Conservation (phyloP, 2,888 invertebrate species). For the Lasius fuliginosus region DNA sequence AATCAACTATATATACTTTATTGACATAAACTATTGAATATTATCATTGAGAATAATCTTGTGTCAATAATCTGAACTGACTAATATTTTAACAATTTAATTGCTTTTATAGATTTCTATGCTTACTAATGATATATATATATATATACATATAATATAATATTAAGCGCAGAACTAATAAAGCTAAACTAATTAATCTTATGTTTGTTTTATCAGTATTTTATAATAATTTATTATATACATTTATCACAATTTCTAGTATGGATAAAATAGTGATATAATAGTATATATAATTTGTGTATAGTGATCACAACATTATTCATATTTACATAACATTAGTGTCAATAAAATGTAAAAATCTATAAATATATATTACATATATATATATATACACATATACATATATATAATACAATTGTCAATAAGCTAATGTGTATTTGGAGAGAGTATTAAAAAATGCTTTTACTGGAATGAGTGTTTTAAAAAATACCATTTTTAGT, state of each 20-base stretch:
- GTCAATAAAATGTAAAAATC: not conserved
- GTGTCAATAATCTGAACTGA: not conserved
- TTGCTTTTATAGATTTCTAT: not conserved
- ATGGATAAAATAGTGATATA: not conserved
- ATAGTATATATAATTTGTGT: not conserved
- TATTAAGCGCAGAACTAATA: too few relatives aligned
- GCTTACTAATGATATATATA: too few relatives aligned
- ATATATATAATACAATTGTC: not conserved
- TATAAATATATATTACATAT: not conserved
- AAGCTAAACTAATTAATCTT: not conserved
- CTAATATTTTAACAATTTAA: not conserved
- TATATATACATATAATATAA: too few relatives aligned
- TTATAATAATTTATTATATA: not conserved
- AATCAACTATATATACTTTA: not conserved
- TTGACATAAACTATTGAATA: not conserved
- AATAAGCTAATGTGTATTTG: not conserved
- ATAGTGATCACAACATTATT: not conserved
- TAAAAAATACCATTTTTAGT: slow-evolving; percentile 32
- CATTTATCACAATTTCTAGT: not conserved
- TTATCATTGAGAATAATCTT: not conserved
- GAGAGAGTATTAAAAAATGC: not conserved
- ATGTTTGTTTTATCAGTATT: not conserved
- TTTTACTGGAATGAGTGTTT: not conserved
- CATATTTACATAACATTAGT: not conserved
- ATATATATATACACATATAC: not conserved